Conservation (phyloP, 2,797 vertebrate genomes). For the Enteromius viviparus region DNA sequence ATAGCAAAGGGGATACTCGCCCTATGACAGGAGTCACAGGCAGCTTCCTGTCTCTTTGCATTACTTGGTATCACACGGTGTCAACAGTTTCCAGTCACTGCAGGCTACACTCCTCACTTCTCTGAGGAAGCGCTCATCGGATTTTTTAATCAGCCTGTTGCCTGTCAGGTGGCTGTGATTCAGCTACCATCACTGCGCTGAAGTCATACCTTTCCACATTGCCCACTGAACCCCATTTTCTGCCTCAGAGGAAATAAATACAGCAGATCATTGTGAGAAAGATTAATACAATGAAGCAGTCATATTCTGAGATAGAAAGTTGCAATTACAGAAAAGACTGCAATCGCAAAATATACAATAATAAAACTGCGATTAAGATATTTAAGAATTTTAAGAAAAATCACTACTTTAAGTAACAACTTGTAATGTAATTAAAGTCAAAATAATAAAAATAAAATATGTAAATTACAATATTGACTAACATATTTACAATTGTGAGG, state of each 20-base stretch:
- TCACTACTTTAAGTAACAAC: neutral
- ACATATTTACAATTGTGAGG: neutral
- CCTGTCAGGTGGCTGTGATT: constrained; percentile 32
- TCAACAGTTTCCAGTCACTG: constrained; percentile 40
- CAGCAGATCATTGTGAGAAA: neutral
- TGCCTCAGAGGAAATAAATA: neutral
- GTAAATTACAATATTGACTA: neutral
- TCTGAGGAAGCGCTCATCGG: neutral
- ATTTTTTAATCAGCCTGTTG: constrained; percentile 34
- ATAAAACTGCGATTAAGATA: neutral
- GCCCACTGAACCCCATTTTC: neutral
- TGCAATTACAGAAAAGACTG: neutral
- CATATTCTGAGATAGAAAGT: neutral
- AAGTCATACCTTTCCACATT: constrained; percentile 13
- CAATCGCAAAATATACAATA: neutral
- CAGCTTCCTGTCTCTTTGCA: constrained; percentile 38
- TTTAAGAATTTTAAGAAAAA: neutral
- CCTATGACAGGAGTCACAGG: constrained; percentile 39
- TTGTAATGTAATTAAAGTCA: neutral
- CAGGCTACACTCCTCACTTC: constrained; percentile 7
- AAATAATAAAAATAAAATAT: neutral
- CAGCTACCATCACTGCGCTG: neutral
- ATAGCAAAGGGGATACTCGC: constrained; percentile 18
- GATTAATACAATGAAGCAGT: neutral
- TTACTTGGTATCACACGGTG: constrained; percentile 40